Conservation (phyloP, 2,888 invertebrate genomes). For the Aquatica leii region DNA sequence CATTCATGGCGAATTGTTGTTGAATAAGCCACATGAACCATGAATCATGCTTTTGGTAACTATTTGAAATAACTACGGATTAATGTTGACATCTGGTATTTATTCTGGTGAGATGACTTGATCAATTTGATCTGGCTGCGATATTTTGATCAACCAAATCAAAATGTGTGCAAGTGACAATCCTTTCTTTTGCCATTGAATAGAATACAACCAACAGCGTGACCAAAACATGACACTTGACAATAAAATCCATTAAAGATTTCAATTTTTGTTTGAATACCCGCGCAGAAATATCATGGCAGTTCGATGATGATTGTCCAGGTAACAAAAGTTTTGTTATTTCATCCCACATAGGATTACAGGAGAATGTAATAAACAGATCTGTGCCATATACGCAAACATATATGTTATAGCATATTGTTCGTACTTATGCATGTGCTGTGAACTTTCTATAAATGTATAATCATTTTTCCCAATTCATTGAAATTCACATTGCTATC, state of each 20-base stretch:
- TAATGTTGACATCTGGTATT: slow-evolving; percentile 11
- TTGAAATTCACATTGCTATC: neutral
- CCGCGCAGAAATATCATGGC: neutral
- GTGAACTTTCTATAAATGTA: neutral
- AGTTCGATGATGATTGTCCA: neutral
- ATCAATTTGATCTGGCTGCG: neutral
- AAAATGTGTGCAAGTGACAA: slow-evolving; percentile 2
- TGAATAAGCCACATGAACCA: slow-evolving; percentile 3
- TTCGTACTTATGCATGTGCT: neutral
- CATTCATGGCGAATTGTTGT: neutral
- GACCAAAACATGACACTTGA: neutral
- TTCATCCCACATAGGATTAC: neutral
- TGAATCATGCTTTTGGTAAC: slow-evolving; percentile 7
- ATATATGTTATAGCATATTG: neutral
- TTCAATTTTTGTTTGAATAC: no score
- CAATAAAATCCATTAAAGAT: neutral
- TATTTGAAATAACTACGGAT: slow-evolving; percentile 2
- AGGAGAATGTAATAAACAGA: neutral
- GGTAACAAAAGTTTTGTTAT: neutral
- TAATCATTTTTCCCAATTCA: neutral
- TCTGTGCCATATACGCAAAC: neutral
- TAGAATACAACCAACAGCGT: neutral
- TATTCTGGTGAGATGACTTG: slow-evolving; percentile 17
- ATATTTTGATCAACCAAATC: neutral
- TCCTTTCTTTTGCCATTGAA: neutral